Evolutionary conservation across 2,113 vertebrate genomes (phyloP), one percentile per base, ranked within the genome.

Genomic region (Saccopteryx leptura): DNA sequence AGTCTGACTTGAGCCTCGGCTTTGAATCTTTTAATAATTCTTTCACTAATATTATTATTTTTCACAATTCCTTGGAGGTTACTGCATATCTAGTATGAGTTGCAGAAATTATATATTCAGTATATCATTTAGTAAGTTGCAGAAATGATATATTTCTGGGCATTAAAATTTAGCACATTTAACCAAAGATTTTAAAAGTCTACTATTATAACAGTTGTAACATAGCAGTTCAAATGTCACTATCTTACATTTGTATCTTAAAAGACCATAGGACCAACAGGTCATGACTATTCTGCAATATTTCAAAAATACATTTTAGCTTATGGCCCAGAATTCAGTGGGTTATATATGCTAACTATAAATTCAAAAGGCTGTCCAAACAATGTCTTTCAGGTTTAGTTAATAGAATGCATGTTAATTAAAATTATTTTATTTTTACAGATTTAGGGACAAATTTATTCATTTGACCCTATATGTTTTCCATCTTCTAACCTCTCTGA

Each of bases 1-100:
- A 97, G 60, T 78, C 92, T 28, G 75, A 96, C 80, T 96, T 97
- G 85, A 94, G 88, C 68, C 23, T 82, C n/a, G 76, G 90, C 63
- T 92, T 97, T 75, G 83, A 96, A 96, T 63, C 65, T 65, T 94
- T 7, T 9, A 87, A 66, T 94, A 69, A 69, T 21, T 95, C 65
- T 94, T 85, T 90, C 50, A 61, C 48, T 31, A n/a, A 48, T 88
- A 85, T n/a, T 12, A 17, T 86, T 97, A 92, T 80, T 89, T 96
- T 91, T 90, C 39, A 83, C 54, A 96, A 63, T 82, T 66, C 72
- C 72, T 85, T 72, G n/a, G 93, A 85, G 48, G 13, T 88, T 90
- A 72, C 9, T 24, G 28, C 54, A 93, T 81, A 71, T 84, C 17
- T 72, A 33, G 8, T 24, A 87, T 66, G 60, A 78, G 0, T 92